Base-by-base conservation (phyloP, 2,113 vertebrate species). In the Oreochromis tanganicae region DNA sequence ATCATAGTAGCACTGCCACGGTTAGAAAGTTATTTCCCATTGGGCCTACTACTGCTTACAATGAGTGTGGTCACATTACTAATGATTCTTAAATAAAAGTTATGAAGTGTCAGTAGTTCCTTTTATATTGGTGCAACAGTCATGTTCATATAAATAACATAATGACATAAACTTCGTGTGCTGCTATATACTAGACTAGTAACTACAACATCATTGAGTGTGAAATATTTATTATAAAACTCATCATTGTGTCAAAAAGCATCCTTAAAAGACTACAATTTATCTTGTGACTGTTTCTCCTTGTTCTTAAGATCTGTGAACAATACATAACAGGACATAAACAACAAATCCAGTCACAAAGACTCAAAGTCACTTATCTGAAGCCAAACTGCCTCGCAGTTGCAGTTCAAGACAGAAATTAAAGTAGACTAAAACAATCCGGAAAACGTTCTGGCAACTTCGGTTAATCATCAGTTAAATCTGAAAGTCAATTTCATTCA, bases 11-110 rank as follows among this genome's bases (percentile, higher is more conserved):
- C 55, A 80, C 41, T 19, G 81, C 48, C 19, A 85, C 75, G 34
- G 78, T 78, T 85, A 36, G 16, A 38, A 79, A 73, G 82, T 90
- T 90, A 91, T 95, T 93, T 94, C 92, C 89, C 85, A 91, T 4
- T 75, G 81, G 91, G 29, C 81, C 41, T 43, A 83, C 38, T 27
- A 81, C 80, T 75, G 46, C 36, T 66, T 36, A 68, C 85, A 89
- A 81, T 34, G 6, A 85, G 87, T 54, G 19, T 78, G 19, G 32
- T 87, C 78, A 68, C 17, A 75, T 83, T 86, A 57, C 34, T 43
- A 61, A 19, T 73, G 27, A 27, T 29, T 87, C 34, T 50, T 12
- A 56, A 55, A 86, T 81, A 71, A 63, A 87, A 17, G 32, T 80
- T 82, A 54, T 86, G 24, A 85, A 86, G 85, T 81, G 6, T 78